Conservation (phyloP, 1,140 invertebrate genomes). For the Chlorops oryzae region DNA sequence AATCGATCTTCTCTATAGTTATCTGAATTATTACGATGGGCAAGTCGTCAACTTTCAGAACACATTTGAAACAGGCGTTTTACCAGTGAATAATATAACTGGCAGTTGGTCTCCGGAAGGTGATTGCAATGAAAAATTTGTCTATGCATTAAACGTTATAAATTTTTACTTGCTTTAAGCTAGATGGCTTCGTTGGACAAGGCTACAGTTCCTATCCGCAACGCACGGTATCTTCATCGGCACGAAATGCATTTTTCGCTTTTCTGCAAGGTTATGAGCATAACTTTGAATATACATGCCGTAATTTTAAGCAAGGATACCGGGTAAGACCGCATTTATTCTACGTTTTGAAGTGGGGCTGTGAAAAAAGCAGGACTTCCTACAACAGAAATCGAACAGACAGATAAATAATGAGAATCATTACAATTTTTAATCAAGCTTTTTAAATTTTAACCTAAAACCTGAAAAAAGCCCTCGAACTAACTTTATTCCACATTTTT, state of each 20-base stretch:
- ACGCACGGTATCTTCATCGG: constrained; percentile 37
- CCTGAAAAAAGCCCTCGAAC: too few species aligned
- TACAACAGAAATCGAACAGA: too few species aligned
- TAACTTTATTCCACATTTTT: background rate
- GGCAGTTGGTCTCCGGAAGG: constrained; percentile 40
- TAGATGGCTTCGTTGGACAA: constrained; percentile 32
- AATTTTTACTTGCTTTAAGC: too few species aligned
- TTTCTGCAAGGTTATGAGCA: constrained; percentile 25
- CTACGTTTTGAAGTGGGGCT: too few species aligned
- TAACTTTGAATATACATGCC: constrained; percentile 43
- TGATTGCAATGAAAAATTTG: too few species aligned
- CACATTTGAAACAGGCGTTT: background rate
- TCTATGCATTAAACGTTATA: too few species aligned
- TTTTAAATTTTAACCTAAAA: too few species aligned
- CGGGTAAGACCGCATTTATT: constrained; percentile 14
- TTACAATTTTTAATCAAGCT: too few species aligned
- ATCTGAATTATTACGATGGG: background rate
- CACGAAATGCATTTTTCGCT: constrained; percentile 32
- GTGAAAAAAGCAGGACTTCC: too few species aligned
- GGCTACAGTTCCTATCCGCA: constrained; percentile 34
- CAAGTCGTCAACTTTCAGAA: background rate
- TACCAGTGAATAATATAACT: background rate
- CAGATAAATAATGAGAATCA: too few species aligned
- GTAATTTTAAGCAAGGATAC: constrained; percentile 45
- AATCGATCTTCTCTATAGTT: background rate